Evolutionary conservation across 2,113 vertebrate species (phyloP).

Genomic region (Choloepus hoffmanni): DNA sequence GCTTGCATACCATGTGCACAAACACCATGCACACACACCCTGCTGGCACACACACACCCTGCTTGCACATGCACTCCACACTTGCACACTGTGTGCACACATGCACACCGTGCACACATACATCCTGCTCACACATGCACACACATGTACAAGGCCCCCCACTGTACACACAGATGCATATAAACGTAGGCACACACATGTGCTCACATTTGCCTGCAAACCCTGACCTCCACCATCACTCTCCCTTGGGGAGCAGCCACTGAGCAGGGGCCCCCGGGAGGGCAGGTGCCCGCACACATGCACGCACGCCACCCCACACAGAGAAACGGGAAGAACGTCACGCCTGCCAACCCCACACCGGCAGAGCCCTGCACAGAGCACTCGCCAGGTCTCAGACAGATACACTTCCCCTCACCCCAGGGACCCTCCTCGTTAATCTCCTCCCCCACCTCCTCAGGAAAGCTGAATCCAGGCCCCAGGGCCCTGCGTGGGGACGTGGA

Average conservation of each 20-base stretch:
- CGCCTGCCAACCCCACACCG: background rate
- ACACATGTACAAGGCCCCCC: background rate
- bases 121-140: background rate
- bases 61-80: too few species aligned
- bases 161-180: rapidly evolving
- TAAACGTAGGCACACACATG: background rate
- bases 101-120: background rate
- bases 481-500: too few species aligned
- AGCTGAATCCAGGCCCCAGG: background rate
- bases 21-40: background rate
- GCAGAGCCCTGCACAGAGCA: background rate
- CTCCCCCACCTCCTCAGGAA: background rate
- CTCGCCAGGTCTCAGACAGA: too few species aligned
- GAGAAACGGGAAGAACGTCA: background rate
- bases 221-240: rapidly evolving
- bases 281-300: background rate
- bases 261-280: background rate
- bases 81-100: background rate
- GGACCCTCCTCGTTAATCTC: background rate
- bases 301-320: background rate
- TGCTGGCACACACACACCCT: too few species aligned
- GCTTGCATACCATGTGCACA: too few species aligned
- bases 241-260: background rate
- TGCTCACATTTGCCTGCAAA: too few species aligned
- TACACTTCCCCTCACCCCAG: background rate